phyloP scores from a whole-genome alignment of 2,113 vertebrate species.

The Astur gentilis region DNA sequence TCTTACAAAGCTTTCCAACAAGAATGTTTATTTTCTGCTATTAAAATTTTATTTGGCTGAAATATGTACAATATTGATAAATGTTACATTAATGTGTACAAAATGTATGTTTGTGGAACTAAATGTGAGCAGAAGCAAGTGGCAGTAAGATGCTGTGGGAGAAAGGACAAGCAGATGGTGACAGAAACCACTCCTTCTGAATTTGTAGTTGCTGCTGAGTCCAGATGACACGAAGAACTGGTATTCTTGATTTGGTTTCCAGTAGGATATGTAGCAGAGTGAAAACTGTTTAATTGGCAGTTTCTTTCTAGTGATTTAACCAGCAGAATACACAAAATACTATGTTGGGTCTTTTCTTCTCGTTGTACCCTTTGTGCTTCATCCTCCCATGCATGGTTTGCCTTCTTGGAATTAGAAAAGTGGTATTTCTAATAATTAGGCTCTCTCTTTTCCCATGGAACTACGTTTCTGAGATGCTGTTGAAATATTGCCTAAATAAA shows the following conservation, averaged over 20 bases:
- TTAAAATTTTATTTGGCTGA: conserved; percentile 36
- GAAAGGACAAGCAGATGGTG: conserved; percentile 53
- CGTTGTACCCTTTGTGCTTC: not conserved
- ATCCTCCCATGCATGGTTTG: not conserved
- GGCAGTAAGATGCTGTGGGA: conserved; percentile 15
- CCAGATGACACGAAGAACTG: not conserved
- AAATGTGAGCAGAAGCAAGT: conserved; percentile 2
- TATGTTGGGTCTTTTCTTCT: not conserved
- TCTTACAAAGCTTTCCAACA: not conserved
- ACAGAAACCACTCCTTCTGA: conserved; percentile 16
- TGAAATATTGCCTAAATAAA: not conserved
- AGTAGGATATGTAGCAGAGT: not conserved
- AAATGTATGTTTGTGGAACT: not conserved
- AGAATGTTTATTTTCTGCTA: not conserved
- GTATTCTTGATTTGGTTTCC: not conserved
- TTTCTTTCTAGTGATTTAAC: not conserved
- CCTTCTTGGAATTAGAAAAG: not conserved
- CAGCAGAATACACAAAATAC: not conserved
- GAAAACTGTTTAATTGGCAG: not conserved
- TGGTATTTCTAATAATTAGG: not conserved
- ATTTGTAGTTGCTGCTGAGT: not conserved
- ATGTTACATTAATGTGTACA: not conserved
- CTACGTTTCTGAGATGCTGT: not conserved
- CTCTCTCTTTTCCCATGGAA: not conserved
- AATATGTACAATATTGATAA: conserved; percentile 42